Evolutionary conservation across 2,797 vertebrate genomes (phyloP), one percentile per base, ranked within the genome.

Genomic region (Neosalanx taihuensis): DNA sequence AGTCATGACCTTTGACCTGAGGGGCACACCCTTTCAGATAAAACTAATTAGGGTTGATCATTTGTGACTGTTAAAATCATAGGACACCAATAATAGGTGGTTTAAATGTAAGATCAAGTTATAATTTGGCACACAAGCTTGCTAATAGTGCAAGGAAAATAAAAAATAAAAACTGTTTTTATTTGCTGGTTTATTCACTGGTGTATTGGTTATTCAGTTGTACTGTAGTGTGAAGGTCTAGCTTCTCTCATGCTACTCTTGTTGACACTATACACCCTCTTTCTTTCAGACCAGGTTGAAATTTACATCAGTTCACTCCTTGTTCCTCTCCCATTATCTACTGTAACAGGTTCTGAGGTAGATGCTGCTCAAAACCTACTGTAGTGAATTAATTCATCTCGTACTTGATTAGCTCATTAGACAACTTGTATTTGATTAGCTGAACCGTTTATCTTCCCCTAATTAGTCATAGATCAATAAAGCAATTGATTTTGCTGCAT

Each of bases 401-500:
- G 82, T 83, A 79, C 83, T 89, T 83, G 86, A 88, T 87, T 35
- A 89, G 86, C 86, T 92, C 91, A 88, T 91, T 91, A 91, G 84
- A 83, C 83, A 78, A 83, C 84, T 88, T 81, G 86, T 90, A 91
- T 93, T 91, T 93, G 88, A 92, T 81, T 85, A 89, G 89, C 82
- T 83, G 79, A 86, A 88, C 86, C 89, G 90, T 93, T 93, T 90
- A 92, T 93, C 92, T 91, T 91, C 75, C 76, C 76, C 87, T 92
- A 93, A 94, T 93, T 94, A 92, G 92, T 89, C 86, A 86, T 86
- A 86, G 90, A 94, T 94, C 92, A 90, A 93, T 94, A 91, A 83
- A 69, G 76, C 90, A 89, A 94, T 93, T 93, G 92, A 93, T 94
- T 94, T 92, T 91, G 87, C 85, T 86, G 85, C 87, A 82, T 85